Evolutionary conservation across 2,888 invertebrate species (phyloP).

Genomic region (Congeria kusceri): DNA sequence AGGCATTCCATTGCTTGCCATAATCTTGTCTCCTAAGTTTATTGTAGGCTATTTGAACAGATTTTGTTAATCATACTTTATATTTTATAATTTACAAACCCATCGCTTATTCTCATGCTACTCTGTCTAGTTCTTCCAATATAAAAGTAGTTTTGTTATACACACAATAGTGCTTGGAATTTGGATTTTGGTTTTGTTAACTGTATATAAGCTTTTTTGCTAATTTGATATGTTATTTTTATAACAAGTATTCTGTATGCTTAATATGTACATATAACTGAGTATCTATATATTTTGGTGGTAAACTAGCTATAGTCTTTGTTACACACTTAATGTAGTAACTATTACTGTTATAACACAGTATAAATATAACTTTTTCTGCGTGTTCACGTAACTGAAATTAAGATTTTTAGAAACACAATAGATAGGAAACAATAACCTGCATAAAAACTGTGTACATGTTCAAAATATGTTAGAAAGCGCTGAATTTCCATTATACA

Average conservation of each 20-base stretch:
- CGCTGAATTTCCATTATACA: no score
- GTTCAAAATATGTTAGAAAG: background rate
- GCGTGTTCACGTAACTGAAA: no score
- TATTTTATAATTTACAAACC: no score
- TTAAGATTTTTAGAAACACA: no score
- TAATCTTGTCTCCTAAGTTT: background rate
- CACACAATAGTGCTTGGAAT: no score
- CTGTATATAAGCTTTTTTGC: slow-evolving; percentile 4
- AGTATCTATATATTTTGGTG: background rate
- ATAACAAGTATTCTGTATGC: background rate
- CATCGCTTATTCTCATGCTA: no score
- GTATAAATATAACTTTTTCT: background rate
- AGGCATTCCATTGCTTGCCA: background rate
- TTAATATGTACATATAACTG: slow-evolving; percentile 6
- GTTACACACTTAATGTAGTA: background rate
- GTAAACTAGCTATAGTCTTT: background rate
- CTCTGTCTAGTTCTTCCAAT: no score
- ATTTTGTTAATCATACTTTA: no score
- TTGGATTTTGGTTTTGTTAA: background rate
- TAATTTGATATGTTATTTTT: slow-evolving; percentile 7
- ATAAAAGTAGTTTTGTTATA: no score
- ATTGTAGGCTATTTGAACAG: background rate
- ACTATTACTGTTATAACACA: background rate
- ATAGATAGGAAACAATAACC: no score
- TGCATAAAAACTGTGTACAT: background rate